Evolutionary conservation across 2,888 invertebrate species (phyloP), one percentile per base, ranked within the genome.

Genomic region (Cosmia pyralina): DNA sequence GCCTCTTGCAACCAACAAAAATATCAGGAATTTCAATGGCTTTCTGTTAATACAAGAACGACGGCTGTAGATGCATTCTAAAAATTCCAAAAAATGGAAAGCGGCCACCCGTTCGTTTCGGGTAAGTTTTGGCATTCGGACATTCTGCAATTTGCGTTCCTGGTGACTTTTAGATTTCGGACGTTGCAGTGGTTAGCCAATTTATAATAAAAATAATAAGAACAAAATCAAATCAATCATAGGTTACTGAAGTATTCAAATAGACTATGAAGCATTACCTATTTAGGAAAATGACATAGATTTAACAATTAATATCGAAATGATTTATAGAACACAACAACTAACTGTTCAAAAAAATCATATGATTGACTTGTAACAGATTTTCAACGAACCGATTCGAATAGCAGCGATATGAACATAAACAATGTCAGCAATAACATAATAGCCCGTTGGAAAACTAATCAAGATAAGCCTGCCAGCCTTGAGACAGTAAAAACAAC

Each of bases 401-500:
- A 89, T 64, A 77, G 69, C 58, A 87, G 82, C 64, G 88, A 90
- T 66, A 65, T 89, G 69, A 88, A 75, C 63, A 62, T 89, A 69
- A 88, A 57, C 63, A 85, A 82, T 55, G 55, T 90, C 22, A 87
- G 62, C 62, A 81, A 82, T 67, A 81, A 79, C 62, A 81, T 84
- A 34, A 71, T 86, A 44, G 88, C 50, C 68, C 85, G 85, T 50
- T 90, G 88, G 86, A 84, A 88, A 60, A 84, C 13, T 8, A 69
- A 63, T 6, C 72, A 28, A 85, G 71, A 84, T 77, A 58, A 86
- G 84, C 53, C 88, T 89, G 87, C 86, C 52, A 94, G 94, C 75
- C 79, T 90, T 58, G 92, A 94, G 15, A 93, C 94, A 1, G 85
- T 92, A 64, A 88, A 89, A 82, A 91, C 91, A 17, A 85, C 88